phyloP scores from a whole-genome alignment of 92 coral and sea anemone species.

The Pocillopora grandis region DNA sequence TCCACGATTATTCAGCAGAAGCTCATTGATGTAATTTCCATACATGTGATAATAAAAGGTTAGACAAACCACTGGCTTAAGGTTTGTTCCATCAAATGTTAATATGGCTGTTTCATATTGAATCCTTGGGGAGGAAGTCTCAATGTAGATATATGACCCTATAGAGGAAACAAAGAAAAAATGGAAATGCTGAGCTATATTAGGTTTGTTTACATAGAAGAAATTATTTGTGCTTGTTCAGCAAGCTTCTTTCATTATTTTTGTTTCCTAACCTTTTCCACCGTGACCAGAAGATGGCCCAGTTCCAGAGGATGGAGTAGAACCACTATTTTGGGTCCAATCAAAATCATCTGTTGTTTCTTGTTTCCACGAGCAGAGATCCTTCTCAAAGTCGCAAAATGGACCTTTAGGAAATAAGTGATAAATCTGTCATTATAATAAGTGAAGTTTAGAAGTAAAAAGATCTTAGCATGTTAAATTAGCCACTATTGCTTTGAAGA shows the following conservation, averaged over 20 bases:
- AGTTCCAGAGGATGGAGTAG: constrained; percentile 35
- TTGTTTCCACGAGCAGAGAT: constrained; percentile 46
- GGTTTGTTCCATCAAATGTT: not conserved
- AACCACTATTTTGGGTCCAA: constrained; percentile 39
- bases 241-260: no score
- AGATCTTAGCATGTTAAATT: no score
- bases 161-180: no score
- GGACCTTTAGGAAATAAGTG: not conserved
- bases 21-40: not conserved
- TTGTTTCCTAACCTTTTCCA: constrained; percentile 25
- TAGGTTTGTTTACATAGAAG: no score
- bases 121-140: not conserved
- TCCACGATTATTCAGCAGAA: not conserved
- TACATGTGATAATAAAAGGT: constrained; percentile 14
- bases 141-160: constrained; percentile 1
- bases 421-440: no score
- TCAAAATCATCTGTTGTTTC: constrained; percentile 48
- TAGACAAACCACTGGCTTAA: not conserved
- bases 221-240: no score
- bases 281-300: constrained; percentile 41
- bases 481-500: no score
- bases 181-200: no score
- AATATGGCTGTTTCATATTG: not conserved
- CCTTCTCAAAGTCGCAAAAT: constrained; percentile 46
- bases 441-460: no score